Percentiles rank a stretch among this genome's conserved stretches.
These are phyloP conservation scores for Machimus rusticus DNA, from an alignment of 2,888 invertebrate species.

Conservation along the genomic window DNA sequence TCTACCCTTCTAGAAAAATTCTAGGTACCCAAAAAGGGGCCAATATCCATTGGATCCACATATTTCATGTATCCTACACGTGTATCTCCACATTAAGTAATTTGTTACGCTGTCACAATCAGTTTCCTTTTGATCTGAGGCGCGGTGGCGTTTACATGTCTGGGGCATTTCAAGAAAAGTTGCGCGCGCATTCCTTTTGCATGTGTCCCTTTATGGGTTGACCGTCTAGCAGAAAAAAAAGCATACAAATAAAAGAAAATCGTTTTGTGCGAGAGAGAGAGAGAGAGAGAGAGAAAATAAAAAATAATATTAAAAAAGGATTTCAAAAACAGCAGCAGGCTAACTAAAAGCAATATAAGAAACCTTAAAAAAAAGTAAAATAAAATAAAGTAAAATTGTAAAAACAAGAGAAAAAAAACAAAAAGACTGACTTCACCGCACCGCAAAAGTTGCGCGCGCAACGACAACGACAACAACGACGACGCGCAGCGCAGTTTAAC, in stretches of 20 bases:
- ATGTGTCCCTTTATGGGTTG: constrained; percentile 12
- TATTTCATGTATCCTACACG: constrained; percentile 29
- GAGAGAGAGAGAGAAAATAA: background rate
- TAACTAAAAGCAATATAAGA: background rate
- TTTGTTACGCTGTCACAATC: constrained; percentile 35
- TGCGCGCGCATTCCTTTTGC: constrained; percentile 19
- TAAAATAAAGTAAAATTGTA: background rate
- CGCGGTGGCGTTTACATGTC: constrained; percentile 37
- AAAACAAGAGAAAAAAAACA: background rate
- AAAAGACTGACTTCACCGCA: background rate
- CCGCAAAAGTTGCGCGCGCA: background rate
- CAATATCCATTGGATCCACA: background rate
- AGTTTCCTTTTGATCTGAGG: constrained; percentile 29
- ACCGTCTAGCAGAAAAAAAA: background rate
- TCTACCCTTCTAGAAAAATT: background rate
- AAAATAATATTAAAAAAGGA: background rate
- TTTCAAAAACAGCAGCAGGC: background rate
- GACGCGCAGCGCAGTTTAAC: background rate
- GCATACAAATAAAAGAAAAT: background rate
- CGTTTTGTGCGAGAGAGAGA: background rate
- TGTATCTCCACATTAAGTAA: constrained; percentile 19
- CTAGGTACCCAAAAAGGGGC: background rate
- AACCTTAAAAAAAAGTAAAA: background rate
- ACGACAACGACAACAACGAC: background rate
- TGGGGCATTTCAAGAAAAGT: constrained; percentile 4